Conservation (phyloP, 2,797 vertebrate species). For the Alosa sapidissima region DNA sequence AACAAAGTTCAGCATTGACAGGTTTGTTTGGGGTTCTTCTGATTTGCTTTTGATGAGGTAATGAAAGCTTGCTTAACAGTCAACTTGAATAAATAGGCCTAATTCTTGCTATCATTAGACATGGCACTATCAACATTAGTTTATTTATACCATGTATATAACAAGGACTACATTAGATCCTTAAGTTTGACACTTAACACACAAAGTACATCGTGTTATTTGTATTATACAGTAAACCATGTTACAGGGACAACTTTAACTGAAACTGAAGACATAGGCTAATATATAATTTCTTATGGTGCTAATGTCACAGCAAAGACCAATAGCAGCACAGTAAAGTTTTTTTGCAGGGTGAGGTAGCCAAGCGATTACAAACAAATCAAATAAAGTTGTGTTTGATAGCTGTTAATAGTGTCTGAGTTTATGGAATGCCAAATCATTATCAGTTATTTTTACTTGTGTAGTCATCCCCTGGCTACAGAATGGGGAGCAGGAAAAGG, state of each 20-base stretch:
- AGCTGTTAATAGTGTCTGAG: not conserved
- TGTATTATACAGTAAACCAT: too few relatives aligned
- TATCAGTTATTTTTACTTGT: not conserved
- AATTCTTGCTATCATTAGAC: too few relatives aligned
- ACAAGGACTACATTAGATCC: too few relatives aligned
- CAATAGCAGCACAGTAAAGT: too few relatives aligned
- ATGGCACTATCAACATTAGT: too few relatives aligned
- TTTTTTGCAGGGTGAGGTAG: not conserved
- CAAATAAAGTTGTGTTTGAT: not conserved
- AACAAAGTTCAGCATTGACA: not conserved
- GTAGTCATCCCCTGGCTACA: not conserved
- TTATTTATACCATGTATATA: too few relatives aligned
- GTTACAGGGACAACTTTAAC: too few relatives aligned
- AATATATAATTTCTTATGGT: too few relatives aligned
- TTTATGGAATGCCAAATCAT: not conserved
- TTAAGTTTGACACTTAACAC: too few relatives aligned
- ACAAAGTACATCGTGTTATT: too few relatives aligned
- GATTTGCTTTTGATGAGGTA: not conserved
- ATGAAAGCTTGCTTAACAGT: not conserved
- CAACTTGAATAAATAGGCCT: not conserved
- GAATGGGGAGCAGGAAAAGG: not conserved
- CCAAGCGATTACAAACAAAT: not conserved
- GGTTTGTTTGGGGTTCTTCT: not conserved
- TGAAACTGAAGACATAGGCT: too few relatives aligned
- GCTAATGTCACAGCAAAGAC: too few relatives aligned